A percentile compares a stretch with the other conserved stretches of the same genome.
These are phyloP conservation scores for Anoura caudifer DNA, from an alignment of 2,113 vertebrate genomes.

Conservation along the genomic window DNA sequence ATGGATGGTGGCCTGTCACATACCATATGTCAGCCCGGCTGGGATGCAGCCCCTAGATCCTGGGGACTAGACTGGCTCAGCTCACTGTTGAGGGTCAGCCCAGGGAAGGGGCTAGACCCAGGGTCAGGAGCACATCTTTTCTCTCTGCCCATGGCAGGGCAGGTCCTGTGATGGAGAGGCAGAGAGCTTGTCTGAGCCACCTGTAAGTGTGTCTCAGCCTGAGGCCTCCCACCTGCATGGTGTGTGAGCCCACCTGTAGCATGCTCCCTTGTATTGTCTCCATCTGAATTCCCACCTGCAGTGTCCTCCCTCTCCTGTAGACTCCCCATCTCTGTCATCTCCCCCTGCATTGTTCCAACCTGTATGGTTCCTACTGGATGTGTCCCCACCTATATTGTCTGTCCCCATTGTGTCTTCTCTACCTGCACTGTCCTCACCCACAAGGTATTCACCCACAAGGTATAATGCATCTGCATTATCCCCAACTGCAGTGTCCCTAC, in stretches of 20 bases:
- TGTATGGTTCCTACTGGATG: not conserved
- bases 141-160: not conserved
- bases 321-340: not conserved
- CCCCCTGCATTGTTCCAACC: not conserved
- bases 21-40: not conserved
- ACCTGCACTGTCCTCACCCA: not conserved
- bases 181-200: not conserved
- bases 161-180: not conserved
- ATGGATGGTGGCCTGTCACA: not conserved
- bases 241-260: not conserved
- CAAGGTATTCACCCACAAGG: not conserved
- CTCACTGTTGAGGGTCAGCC: not conserved
- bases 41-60: not conserved
- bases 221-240: not conserved
- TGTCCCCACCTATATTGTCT: not conserved
- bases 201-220: not conserved
- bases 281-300: not conserved
- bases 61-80: too few species aligned
- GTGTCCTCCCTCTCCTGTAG: not conserved
- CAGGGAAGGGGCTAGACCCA: not conserved
- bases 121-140: not conserved
- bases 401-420: too few species aligned
- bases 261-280: not conserved
- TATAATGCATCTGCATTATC: too few species aligned
- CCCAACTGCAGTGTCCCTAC: not conserved